Evolutionary conservation across 1,140 invertebrate species (phyloP).

Genomic region (Ostrea edulis): DNA sequence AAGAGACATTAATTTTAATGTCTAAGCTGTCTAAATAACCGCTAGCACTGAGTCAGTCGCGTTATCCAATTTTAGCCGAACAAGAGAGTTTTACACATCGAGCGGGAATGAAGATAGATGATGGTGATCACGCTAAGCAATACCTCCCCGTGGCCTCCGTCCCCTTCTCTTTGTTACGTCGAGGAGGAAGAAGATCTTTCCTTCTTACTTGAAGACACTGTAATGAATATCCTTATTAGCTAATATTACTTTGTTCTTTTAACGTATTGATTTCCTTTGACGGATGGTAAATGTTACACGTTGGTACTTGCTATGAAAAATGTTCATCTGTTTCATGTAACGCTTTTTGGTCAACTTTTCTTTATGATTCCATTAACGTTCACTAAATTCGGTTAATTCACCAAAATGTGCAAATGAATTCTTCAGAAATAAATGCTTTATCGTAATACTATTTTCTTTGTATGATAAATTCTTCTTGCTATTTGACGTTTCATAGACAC

Average conservation of each 20-base stretch:
- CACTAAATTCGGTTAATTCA: neutral
- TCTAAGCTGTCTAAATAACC: slow-evolving; percentile 24
- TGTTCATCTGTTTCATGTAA: slow-evolving; percentile 6
- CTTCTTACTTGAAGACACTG: neutral
- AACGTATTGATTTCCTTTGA: slow-evolving; percentile 17
- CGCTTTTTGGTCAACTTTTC: neutral
- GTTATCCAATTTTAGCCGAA: slow-evolving; percentile 36
- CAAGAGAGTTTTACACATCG: slow-evolving; percentile 33
- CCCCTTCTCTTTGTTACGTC: slow-evolving; percentile 12
- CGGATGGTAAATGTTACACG: slow-evolving; percentile 9
- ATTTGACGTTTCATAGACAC: too few species aligned
- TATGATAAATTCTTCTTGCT: neutral
- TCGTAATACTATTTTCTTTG: neutral
- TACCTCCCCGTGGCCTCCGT: neutral
- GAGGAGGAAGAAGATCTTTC: neutral
- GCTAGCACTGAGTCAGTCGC: slow-evolving; percentile 29
- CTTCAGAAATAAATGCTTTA: neutral
- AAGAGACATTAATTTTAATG: slow-evolving; percentile 22
- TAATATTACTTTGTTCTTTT: neutral
- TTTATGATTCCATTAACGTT: neutral
- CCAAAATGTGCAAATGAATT: neutral
- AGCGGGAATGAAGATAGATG: slow-evolving; percentile 31
- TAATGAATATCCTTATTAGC: slow-evolving; percentile 31
- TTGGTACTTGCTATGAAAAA: neutral
- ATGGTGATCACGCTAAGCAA: neutral